Base-by-base conservation (phyloP, 2,888 invertebrate genomes). In the Fragum whitleyi region DNA sequence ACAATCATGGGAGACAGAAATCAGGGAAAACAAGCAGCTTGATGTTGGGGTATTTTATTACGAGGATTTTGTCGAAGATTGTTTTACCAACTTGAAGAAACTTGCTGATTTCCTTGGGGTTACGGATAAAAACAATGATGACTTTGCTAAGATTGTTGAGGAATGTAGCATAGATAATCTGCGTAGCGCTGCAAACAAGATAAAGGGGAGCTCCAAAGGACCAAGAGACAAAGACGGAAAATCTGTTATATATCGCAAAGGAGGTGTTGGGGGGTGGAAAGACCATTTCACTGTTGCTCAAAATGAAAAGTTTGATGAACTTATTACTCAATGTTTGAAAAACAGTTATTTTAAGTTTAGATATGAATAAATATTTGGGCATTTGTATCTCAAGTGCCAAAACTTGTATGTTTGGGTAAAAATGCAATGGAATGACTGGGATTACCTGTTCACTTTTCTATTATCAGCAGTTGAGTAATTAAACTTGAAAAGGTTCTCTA, bases 151-250 rank as follows among this genome's bases (percentile, higher is more conserved):
- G 29, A 65, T 65, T 42, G 42, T 65, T 21, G 23, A 65, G 21
- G 65, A 65, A 65, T 65, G 65, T 21, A 65, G 65, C 42, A 39
- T 65, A 9, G 42, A 65, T 21, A 65, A 42, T 11, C 42, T 65
- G n/a, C 39, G 65, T 9, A 23, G 5, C 2, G 29, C 28, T 16
- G 65, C 65, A 7, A 42, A 65, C 23, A 23, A 42, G 14, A 2
- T 6, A 0, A 42, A 2, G 5, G 21, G 19, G 3, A 9, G 9
- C 2, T 29, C 14, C 2, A 65, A 42, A 42, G 65, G 42, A 7
- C 65, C 42, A 2, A 21, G 21, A 16, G 65, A 65, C 26, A 65
- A 65, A 42, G 65, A 65, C 26, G 65, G 65, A 2, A 65, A 65
- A 16, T 65, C 65, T 23, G 65, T 65, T 9, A 65, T 65, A 5